Conservation (phyloP, 1,140 invertebrate genomes). For the Caenorhabditis latens region DNA sequence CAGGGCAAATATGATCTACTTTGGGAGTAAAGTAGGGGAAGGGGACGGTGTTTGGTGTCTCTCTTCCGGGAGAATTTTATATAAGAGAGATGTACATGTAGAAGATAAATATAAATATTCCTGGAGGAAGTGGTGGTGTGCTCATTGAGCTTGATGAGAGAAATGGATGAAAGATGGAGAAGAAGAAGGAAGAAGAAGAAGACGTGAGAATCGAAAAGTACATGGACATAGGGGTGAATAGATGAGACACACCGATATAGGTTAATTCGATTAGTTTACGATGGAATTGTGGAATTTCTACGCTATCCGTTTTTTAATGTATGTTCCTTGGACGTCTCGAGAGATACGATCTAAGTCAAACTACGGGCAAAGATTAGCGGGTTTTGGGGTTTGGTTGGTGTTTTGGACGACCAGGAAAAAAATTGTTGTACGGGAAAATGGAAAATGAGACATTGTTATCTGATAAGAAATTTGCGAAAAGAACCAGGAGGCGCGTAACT, state of each 20-base stretch:
- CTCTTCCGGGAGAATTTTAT: neutral
- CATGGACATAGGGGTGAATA: neutral
- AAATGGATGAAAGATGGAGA: neutral
- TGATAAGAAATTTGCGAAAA: too few species aligned
- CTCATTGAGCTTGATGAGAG: neutral
- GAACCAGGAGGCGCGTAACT: too few species aligned
- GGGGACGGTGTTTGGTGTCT: constrained; percentile 24
- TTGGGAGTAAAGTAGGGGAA: neutral
- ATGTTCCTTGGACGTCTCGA: constrained; percentile 25
- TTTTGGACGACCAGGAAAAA: too few species aligned
- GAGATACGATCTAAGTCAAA: too few species aligned
- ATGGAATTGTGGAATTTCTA: constrained; percentile 14
- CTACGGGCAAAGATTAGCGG: too few species aligned
- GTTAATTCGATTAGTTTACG: constrained; percentile 54
- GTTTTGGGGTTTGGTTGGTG: too few species aligned
- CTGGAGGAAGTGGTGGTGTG: constrained; percentile 30
- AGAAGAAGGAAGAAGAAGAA: neutral
- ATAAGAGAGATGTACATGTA: too few species aligned
- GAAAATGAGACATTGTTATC: too few species aligned
- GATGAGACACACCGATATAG: constrained; percentile 42
- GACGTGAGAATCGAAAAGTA: constrained; percentile 49
- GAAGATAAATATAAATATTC: neutral
- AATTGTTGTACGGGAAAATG: too few species aligned
- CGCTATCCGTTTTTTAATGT: constrained; percentile 19
- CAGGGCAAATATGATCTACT: constrained; percentile 35